These are phyloP conservation scores for Heliconius aoede DNA, from an alignment of 2,888 invertebrate species.

Conservation along the genomic window DNA sequence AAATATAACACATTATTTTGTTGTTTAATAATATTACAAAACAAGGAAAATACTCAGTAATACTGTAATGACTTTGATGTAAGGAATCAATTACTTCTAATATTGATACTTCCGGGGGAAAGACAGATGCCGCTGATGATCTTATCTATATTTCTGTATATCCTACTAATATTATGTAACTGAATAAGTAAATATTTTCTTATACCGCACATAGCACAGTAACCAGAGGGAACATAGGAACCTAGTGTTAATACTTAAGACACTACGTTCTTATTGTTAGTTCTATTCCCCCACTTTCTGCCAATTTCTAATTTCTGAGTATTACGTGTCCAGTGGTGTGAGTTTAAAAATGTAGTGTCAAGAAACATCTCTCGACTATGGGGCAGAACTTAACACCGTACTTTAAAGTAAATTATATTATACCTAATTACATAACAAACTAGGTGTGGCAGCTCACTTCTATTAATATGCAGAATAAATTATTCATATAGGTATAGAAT, in stretches of 20 bases:
- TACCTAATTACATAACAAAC: neutral
- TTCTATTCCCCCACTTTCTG: too few relatives aligned
- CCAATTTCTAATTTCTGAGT: too few relatives aligned
- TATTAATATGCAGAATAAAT: slow-evolving; percentile 30
- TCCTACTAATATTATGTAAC: too few relatives aligned
- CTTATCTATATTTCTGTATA: neutral
- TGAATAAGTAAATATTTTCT: too few relatives aligned
- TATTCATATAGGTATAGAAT: slow-evolving; percentile 1
- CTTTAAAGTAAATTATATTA: neutral
- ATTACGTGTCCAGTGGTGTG: too few relatives aligned
- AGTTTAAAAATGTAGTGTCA: too few relatives aligned
- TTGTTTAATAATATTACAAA: neutral
- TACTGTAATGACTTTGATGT: neutral
- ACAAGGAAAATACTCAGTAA: neutral
- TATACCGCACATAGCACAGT: too few relatives aligned
- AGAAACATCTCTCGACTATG: neutral
- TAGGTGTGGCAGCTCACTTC: neutral
- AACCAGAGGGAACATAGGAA: too few relatives aligned
- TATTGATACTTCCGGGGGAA: neutral
- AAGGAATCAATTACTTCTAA: neutral
- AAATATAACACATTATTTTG: neutral
- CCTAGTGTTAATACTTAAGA: too few relatives aligned
- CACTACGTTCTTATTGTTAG: too few relatives aligned
- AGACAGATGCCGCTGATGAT: neutral
- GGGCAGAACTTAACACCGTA: neutral